Evolutionary conservation across 1,140 invertebrate species (phyloP).

Genomic region (Aphelenchoides avenae): DNA sequence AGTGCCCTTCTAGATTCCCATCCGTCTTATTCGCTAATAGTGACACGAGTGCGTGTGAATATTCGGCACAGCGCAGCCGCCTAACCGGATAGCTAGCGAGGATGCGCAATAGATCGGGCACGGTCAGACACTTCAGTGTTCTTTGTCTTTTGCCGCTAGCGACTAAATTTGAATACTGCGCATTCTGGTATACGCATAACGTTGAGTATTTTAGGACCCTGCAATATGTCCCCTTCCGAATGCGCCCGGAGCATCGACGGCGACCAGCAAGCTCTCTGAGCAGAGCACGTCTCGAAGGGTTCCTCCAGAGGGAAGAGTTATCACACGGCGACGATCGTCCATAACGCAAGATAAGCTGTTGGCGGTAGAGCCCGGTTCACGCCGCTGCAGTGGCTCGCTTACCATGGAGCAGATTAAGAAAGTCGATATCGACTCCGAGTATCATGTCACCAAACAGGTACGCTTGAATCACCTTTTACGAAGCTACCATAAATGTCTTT

Average conservation of each 20-base stretch:
- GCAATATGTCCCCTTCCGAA: not conserved
- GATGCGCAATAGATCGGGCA: too few relatives aligned
- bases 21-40: too few relatives aligned
- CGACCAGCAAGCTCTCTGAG: not conserved
- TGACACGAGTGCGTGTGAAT: too few relatives aligned
- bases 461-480: too few relatives aligned
- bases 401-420: slow-evolving; percentile 46
- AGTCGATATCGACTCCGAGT: slow-evolving; percentile 41
- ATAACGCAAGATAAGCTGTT: not conserved
- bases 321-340: slow-evolving; percentile 1
- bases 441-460: slow-evolving; percentile 45
- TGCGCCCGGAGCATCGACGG: not conserved
- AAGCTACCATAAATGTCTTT: too few relatives aligned
- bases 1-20: too few relatives aligned
- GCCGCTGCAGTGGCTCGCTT: slow-evolving; percentile 37
- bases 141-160: too few relatives aligned
- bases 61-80: too few relatives aligned
- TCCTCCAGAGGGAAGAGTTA: not conserved
- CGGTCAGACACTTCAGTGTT: too few relatives aligned
- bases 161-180: too few relatives aligned
- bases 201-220: not conserved
- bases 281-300: slow-evolving; percentile 4
- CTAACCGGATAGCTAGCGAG: too few relatives aligned
- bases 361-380: slow-evolving; percentile 5
- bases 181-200: slow-evolving; percentile 1